Base-by-base conservation (phyloP, 2,888 invertebrate genomes). In the Phorcus lineatus region DNA sequence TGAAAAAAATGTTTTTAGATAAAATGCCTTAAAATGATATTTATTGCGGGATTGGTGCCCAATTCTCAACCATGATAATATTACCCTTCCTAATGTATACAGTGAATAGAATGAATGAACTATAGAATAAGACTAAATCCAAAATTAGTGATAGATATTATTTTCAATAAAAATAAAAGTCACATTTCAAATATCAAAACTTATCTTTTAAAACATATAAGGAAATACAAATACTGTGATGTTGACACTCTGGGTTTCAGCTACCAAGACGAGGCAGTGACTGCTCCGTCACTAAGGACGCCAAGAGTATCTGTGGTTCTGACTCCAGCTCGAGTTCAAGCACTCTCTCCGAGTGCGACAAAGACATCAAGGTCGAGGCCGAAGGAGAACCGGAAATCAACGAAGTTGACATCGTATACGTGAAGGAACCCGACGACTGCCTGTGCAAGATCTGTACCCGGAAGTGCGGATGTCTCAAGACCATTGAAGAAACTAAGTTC, bases 381-480 rank as follows among this genome's bases (percentile, higher is more conserved):
- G 88, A 89, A n/a, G 89, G 88, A 0, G 90, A 96, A 85, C 95
- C 96, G 86, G 95, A 96, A 84, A 96, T 96, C 79, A 96, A 96
- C 79, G 96, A 96, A 85, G 97, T 97, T 89, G 96, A 96, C 80
- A 95, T 96, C 77, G 95, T 96, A 86, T 94, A 95, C 80, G 92
- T 94, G 47, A 96, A 96, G 88, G 96, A 96, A 92, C 98, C 98
- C 70, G 96, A 97, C 54, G 98, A 98, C 92, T 99, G 99, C 94
- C 98, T 96, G 93, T 98, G 98, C 80, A 97, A 97, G 52, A 82
- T 88, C 36, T 87, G 87, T 40, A 84, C 83, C 74, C 85, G 83
- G 80, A 88, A 86, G 78, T 87, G 85, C 54, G 57, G 86, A 7
- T 92, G 92, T 80, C 93, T 93, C 79, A 81, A 82, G 13, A 87